Evolutionary conservation across 2,888 invertebrate species (phyloP), one percentile per base, ranked within the genome.

Genomic region (Sinopyrophorus schimmeli): DNA sequence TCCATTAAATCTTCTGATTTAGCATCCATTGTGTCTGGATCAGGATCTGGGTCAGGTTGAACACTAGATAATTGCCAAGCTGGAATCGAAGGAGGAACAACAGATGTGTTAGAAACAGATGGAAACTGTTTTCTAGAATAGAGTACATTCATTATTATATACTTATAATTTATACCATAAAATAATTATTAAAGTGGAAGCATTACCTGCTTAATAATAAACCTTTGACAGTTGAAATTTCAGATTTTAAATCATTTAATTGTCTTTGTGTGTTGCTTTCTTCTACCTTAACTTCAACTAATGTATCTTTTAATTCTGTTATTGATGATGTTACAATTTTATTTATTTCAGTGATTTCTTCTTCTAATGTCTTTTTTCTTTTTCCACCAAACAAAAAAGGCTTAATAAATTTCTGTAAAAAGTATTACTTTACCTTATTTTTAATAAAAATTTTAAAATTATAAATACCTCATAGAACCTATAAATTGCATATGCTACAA

Each of bases 41-140:
- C 72, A 5, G 60, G 64, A 44, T 68, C 69, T 1, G 76, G 74
- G 67, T 1, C 76, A n/a, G n/a, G n/a, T n/a, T n/a, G n/a, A n/a
- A n/a, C n/a, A 62, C 86, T 79, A 35, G 81, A 82, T 48, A 88
- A 74, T 70, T 90, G 89, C 90, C 90, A 90, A 7, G 87, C 82
- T 11, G 90, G 89, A 59, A 90, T 89, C 1, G 87, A 87, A 1
- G 84, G 81, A 1, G 83, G 81, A 15, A 82, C 79, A 0, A 80
- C 74, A 1, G 82, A 77, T 6, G 76, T 72, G 60, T 78, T 80
- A 26, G 76, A 74, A 2, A 87, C 80, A 6, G 83, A 79, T 11
- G 89, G 86, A 71, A 90, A 90, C 74, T 89, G 89, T 71, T 89
- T 89, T 64, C 89, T 87, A n/a, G n/a, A n/a, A n/a, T n/a, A n/a